Base-by-base conservation (phyloP, 2,888 invertebrate species). In the Callinectes sapidus region DNA sequence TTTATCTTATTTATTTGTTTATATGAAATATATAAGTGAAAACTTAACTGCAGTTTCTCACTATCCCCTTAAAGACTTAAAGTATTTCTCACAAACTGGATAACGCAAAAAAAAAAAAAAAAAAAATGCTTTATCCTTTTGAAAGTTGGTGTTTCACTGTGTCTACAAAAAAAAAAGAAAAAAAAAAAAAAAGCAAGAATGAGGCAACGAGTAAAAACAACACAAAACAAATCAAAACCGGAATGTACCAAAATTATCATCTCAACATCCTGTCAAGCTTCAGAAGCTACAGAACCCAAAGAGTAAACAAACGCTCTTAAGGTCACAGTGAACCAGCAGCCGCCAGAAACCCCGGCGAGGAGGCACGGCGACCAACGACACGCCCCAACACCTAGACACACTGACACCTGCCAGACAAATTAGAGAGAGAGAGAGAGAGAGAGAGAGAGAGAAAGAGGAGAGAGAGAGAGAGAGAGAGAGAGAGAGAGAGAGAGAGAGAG, bases 1-100 rank as follows among this genome's bases (percentile, higher is more conserved):
- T 91, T 91, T 91, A 91, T 91, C 85, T 85, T 91, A 91, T 91
- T 91, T 91, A 91, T 91, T 91, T 86, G 61, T 91, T 87, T 61
- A 85, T 87, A 87, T 61, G 86, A 91, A 91, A 35, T 61, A 85
- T 35, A 86, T 91, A 66, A 91, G 61, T 16, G 35, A 81, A 81
- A 71, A 10, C 71, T 28, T 71, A 28, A 28, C 8, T 23, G 28
- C 6, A 71, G 0, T 71, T 13, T 71, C 1, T 71, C 10, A 6
- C 28, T 71, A 32, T 18, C 32, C 0, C 71, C 71, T 71, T n/a
- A 23, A 71, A 13, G 71, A 61, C 23, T 23, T 23, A 61, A 23
- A 23, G 18, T 61, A 61, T 61, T 23, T 2, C 5, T 61, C 61
- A 61, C 18, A 61, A 61, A 10, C 61, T 8, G 61, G 16, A 61